Conservation (phyloP, 2,113 vertebrate species). For the Stigmatopora argus region DNA sequence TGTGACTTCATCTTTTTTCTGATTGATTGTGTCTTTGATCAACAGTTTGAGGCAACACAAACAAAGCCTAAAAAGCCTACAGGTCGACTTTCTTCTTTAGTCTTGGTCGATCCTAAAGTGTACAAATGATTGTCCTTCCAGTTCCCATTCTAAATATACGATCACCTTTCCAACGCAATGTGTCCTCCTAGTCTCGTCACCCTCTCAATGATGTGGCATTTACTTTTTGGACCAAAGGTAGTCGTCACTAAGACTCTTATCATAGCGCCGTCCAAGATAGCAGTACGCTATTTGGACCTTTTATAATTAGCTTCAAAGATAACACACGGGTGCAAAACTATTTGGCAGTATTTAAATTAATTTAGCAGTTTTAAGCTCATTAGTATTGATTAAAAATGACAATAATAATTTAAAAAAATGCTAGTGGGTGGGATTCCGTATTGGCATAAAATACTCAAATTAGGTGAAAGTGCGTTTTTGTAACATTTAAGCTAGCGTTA, state of each 20-base stretch:
- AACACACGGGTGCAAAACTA: background rate
- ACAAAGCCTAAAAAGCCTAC: background rate
- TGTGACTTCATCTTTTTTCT: background rate
- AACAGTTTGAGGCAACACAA: background rate
- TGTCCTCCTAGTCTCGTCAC: background rate
- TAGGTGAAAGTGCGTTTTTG: too few species aligned
- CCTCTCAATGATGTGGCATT: constrained; percentile 27
- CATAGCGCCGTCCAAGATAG: background rate
- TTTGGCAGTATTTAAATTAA: background rate
- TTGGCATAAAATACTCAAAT: too few species aligned
- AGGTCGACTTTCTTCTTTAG: background rate
- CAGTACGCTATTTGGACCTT: background rate
- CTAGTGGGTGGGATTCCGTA: too few species aligned
- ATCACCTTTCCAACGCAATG: background rate
- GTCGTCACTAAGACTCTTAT: constrained; percentile 18
- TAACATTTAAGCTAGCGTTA: too few species aligned
- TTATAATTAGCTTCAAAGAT: background rate
- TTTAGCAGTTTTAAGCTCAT: too few species aligned
- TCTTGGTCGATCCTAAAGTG: background rate
- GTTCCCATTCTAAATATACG: background rate
- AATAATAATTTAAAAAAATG: too few species aligned
- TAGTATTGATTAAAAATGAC: too few species aligned
- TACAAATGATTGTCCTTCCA: constrained; percentile 3
- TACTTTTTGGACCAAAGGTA: constrained; percentile 34
- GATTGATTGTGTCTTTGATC: background rate